Conservation (phyloP, 2,888 invertebrate species). For the Tinea pellionella region DNA sequence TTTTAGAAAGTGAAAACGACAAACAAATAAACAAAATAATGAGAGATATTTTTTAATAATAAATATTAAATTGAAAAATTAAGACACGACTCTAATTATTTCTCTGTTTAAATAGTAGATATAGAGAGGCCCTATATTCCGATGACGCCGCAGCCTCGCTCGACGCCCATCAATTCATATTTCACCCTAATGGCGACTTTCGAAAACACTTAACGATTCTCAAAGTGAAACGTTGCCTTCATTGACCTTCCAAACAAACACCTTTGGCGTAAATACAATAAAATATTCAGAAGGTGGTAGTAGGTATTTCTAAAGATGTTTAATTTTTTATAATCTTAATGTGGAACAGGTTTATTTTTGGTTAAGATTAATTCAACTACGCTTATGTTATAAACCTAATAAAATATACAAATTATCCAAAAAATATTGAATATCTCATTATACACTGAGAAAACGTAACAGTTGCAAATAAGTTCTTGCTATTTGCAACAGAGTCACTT, state of each 20-base stretch:
- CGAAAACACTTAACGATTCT: constrained; percentile 51
- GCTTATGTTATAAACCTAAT: no score
- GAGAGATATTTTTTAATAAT: no score
- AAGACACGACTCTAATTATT: neutral
- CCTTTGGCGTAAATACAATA: neutral
- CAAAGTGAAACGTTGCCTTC: constrained; percentile 43
- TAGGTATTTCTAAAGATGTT: neutral
- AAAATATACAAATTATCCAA: no score
- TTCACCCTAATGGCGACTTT: constrained; percentile 61
- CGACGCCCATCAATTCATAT: constrained; percentile 56
- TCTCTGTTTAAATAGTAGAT: neutral
- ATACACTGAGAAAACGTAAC: no score
- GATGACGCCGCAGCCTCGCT: constrained; percentile 48
- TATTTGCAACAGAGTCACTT: no score
- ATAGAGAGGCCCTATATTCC: constrained; percentile 9
- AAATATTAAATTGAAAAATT: no score
- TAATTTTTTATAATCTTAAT: neutral
- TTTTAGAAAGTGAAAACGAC: no score
- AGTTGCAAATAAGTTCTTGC: no score
- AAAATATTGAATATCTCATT: no score
- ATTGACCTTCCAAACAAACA: neutral
- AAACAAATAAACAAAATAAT: no score
- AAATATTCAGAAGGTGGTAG: neutral
- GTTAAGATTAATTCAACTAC: no score
- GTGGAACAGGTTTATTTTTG: neutral